Percentiles rank a stretch among this genome's conserved stretches.
Conservation (phyloP, 1,140 invertebrate genomes). For the Ips nitidus region DNA sequence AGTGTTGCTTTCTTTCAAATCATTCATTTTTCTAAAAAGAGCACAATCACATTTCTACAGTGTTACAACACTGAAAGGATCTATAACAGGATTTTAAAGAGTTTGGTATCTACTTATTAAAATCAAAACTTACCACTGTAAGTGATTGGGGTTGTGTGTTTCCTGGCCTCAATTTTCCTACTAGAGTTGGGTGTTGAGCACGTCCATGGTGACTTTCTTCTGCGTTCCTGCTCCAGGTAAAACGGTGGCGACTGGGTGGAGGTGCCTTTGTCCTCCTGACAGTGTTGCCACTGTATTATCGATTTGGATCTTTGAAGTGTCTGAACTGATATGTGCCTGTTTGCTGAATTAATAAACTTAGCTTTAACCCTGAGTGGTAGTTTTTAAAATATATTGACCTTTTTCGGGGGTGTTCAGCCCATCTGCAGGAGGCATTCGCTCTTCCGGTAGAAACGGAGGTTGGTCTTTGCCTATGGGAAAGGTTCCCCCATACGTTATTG, state of each 20-base stretch:
- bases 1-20: neutral
- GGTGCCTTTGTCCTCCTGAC: neutral
- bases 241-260: conserved; percentile 5
- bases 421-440: conserved; percentile 8
- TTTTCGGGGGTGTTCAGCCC: neutral
- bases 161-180: conserved; percentile 22
- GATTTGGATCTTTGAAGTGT: neutral
- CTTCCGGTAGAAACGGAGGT: conserved; percentile 23
- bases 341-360: neutral
- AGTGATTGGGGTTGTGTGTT: conserved; percentile 22
- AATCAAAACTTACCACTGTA: conserved; percentile 20
- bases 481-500: conserved; percentile 26
- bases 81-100: too few species aligned
- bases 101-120: neutral
- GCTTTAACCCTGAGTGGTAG: too few species aligned
- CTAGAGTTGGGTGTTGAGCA: conserved; percentile 16
- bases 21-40: neutral
- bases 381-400: neutral
- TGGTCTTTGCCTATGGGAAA: conserved; percentile 29
- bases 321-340: conserved; percentile 2
- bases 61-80: neutral
- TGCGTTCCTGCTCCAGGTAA: conserved; percentile 13
- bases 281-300: neutral
- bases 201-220: conserved; percentile 22
- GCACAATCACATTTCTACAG: neutral